Conservation (phyloP, 2,113 vertebrate genomes). For the Himantopus leucocephalus region DNA sequence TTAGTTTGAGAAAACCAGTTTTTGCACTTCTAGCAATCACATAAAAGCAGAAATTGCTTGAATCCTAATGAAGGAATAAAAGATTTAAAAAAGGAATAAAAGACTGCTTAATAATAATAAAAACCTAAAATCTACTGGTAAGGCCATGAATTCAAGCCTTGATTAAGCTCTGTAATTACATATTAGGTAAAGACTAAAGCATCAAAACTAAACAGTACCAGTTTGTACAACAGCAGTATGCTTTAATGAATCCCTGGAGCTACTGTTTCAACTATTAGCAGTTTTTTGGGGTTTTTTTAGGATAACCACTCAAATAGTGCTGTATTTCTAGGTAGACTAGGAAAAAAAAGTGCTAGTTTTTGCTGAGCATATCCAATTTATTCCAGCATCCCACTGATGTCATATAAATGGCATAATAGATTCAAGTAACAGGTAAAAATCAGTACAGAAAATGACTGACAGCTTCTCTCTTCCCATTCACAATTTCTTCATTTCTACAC, state of each 20-base stretch:
- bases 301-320: not conserved
- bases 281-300: not conserved
- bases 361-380: not conserved
- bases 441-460: not conserved
- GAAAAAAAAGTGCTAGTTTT: not conserved
- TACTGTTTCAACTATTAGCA: not conserved
- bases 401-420: not conserved
- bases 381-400: not conserved
- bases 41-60: not conserved
- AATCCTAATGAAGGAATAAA: not conserved
- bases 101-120: not conserved
- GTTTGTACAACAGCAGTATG: not conserved
- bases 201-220: not conserved
- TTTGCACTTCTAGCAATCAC: not conserved
- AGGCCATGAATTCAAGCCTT: constrained; percentile 27
- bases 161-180: constrained; percentile 31
- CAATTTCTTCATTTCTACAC: not conserved
- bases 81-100: not conserved
- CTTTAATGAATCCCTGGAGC: not conserved
- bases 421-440: not conserved
- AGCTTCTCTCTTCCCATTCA: not conserved
- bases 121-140: not conserved
- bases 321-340: not conserved
- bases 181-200: not conserved
- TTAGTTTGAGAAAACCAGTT: not conserved